Evolutionary conservation across 1,140 invertebrate species (phyloP), one percentile per base, ranked within the genome.

Genomic region (Triops cancriformis): DNA sequence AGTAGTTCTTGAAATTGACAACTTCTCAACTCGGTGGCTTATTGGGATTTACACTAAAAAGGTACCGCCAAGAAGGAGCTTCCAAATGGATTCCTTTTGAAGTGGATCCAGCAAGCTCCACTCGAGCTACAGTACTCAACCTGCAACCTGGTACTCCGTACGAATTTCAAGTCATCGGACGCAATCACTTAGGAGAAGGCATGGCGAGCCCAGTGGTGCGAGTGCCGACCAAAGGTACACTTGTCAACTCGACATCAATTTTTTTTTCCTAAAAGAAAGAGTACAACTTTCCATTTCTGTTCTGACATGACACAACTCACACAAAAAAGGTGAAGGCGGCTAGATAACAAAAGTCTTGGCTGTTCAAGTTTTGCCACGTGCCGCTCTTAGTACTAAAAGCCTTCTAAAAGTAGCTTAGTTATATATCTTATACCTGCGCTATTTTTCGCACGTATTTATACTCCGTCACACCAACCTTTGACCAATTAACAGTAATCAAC

Each of bases 111-210:
- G 90, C 93, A 72, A 94, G 94, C 77, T 93, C 92, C 81, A 97
- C 94, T 1, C 88, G 90, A 84, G 93, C 97, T 76, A 96, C 94
- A 78, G 93, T 99, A 83, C 96, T 96, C 84, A 91, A 92, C 74
- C 87, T 98, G 74, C 90, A 91, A 80, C 94, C 95, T 4, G 93
- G 94, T 75, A 96, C 94, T 7, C 90, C 91, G 28, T 98, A 98
- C 86, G 95, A 98, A 85, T 98, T 99, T 86, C 94, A 97, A 87
- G 95, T 99, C 73, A 90, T 97, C 80, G 95, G 96, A 42, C 94
- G 95, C 82, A 98, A 98, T 84, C 90, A 91, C 4, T 88, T 97
- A 41, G 96, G 96, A 73, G 94, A 97, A 83, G 96, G 96, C 76
- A 94, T 97, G 90, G 92, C 94, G 88, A 98, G 95, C 86, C 93